phyloP scores from a whole-genome alignment of 1,140 invertebrate genomes.

The Kradibia gibbosae region DNA sequence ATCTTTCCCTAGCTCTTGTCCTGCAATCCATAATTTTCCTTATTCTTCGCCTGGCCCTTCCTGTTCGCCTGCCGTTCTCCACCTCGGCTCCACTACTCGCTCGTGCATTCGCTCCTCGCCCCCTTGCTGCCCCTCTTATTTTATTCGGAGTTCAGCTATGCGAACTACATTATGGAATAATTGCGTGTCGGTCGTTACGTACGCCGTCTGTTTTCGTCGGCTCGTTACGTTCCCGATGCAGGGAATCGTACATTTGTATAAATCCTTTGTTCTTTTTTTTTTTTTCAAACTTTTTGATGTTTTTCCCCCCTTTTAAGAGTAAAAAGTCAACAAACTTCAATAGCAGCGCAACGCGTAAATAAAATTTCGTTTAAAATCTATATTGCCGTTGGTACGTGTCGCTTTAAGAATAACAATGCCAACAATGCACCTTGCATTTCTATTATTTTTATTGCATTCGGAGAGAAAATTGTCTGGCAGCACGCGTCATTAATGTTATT shows the following conservation, averaged over 20 bases:
- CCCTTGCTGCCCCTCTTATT: slow-evolving; percentile 60
- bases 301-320: slow-evolving; percentile 36
- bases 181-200: slow-evolving; percentile 63
- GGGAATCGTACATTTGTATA: slow-evolving; percentile 39
- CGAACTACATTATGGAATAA: slow-evolving; percentile 68
- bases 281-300: slow-evolving; percentile 32
- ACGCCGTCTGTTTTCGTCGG: slow-evolving; percentile 60
- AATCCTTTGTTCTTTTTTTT: slow-evolving; percentile 28
- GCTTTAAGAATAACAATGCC: slow-evolving; percentile 27
- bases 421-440: background rate
- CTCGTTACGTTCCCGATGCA: slow-evolving; percentile 51
- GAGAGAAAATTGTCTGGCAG: background rate
- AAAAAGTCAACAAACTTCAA: slow-evolving; percentile 28
- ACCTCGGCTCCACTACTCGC: background rate
- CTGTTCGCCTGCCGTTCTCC: background rate
- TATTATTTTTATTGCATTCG: slow-evolving; percentile 9
- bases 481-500: background rate
- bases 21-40: background rate
- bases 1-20: background rate
- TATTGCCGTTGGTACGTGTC: background rate
- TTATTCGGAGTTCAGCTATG: slow-evolving; percentile 65
- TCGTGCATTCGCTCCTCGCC: background rate
- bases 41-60: background rate
- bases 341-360: slow-evolving; percentile 29
- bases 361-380: slow-evolving; percentile 30